These are phyloP conservation scores for Mallotus villosus DNA, from an alignment of 2,797 vertebrate genomes.

Conservation along the genomic window DNA sequence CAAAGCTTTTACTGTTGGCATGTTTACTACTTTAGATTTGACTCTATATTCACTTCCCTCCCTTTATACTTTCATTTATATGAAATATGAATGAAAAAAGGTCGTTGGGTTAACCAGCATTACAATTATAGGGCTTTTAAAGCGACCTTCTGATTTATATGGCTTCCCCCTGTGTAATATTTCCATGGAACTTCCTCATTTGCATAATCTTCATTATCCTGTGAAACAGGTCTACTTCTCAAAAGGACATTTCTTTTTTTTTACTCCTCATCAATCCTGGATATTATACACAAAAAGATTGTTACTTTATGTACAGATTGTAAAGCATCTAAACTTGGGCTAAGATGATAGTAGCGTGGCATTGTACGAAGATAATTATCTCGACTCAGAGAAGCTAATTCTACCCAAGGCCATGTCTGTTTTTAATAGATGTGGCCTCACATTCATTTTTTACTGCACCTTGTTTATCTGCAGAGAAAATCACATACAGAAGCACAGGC, in stretches of 20 bases:
- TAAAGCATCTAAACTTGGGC: neutral
- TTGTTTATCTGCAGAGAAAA: neutral
- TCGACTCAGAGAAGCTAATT: slow-evolving; percentile 26
- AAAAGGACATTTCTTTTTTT: neutral
- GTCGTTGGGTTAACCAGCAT: slow-evolving; percentile 27
- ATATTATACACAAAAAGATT: neutral
- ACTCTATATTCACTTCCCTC: neutral
- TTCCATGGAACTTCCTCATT: slow-evolving; percentile 48
- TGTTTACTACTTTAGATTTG: neutral
- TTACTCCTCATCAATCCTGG: neutral
- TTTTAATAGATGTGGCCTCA: slow-evolving; percentile 19
- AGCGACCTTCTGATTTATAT: slow-evolving; percentile 45
- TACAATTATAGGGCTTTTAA: slow-evolving; percentile 29
- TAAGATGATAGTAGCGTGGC: neutral
- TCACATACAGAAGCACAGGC: no score
- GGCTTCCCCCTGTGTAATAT: slow-evolving; percentile 43
- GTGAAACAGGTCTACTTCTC: slow-evolving; percentile 25
- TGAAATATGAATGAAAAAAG: slow-evolving; percentile 17
- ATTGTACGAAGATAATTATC: neutral
- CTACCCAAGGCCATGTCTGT: slow-evolving; percentile 28
- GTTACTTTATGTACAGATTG: neutral
- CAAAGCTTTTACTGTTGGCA: neutral
- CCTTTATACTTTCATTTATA: slow-evolving; percentile 12
- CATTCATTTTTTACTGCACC: slow-evolving; percentile 1
- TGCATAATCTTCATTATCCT: slow-evolving; percentile 59